Evolutionary conservation across 2,113 vertebrate species (phyloP).

Genomic region (Percopsis transmontana): DNA sequence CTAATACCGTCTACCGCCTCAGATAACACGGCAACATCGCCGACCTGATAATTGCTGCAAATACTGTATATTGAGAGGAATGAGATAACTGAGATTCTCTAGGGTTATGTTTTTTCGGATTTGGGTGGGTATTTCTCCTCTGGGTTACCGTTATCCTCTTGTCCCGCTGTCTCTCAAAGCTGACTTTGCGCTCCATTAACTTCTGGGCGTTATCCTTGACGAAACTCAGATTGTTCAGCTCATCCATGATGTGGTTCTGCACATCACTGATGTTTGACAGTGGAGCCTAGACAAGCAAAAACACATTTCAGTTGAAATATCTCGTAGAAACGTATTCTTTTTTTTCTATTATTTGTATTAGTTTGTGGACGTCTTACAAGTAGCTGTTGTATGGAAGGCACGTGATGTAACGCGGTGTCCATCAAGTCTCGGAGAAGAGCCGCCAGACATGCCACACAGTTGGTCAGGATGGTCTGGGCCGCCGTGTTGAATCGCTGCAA

Average conservation of each 20-base stretch:
- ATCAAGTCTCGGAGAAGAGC: constrained; percentile 79
- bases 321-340: not conserved
- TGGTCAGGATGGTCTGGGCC: constrained; percentile 80
- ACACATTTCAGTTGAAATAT: not conserved
- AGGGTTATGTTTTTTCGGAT: constrained; percentile 1
- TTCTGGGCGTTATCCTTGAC: constrained; percentile 89
- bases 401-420: constrained; percentile 57
- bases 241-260: constrained; percentile 88
- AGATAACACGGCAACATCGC: constrained; percentile 19
- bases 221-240: constrained; percentile 87
- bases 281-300: constrained; percentile 75
- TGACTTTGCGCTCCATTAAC: constrained; percentile 91
- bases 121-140: not conserved
- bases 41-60: constrained; percentile 30
- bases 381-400: constrained; percentile 70
- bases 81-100: not conserved
- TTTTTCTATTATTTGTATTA: not conserved
- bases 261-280: constrained; percentile 85
- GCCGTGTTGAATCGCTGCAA: constrained; percentile 89
- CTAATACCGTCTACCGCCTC: constrained; percentile 17
- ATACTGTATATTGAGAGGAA: constrained; percentile 15
- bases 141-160: constrained; percentile 85
- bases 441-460: constrained; percentile 82
- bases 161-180: constrained; percentile 85
- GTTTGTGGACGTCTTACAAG: constrained; percentile 75